A percentile compares a stretch with the other conserved stretches of the same genome.
Evolutionary conservation across 2,113 vertebrate species (phyloP).

Genomic region (Actinemys pallida): DNA sequence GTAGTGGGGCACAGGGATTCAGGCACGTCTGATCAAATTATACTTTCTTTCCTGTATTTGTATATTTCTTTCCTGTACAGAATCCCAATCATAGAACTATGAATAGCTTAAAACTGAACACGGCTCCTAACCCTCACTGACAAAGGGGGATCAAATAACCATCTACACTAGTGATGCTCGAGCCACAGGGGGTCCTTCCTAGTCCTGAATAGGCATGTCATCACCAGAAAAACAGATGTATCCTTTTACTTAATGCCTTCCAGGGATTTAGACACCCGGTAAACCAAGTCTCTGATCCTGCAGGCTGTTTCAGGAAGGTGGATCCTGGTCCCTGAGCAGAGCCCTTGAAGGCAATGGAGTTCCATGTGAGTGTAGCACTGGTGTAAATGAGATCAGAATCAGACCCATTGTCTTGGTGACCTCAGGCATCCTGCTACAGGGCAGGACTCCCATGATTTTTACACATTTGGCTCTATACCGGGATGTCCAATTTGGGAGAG

Average conservation of each 20-base stretch:
- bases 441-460: conserved; percentile 23
- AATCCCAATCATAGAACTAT: conserved; percentile 14
- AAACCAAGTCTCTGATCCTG: neutral
- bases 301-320: conserved; percentile 25
- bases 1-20: neutral
- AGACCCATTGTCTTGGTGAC: neutral
- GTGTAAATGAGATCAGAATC: neutral
- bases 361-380: neutral
- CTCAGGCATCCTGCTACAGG: conserved; percentile 32
- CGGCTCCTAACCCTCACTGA: conserved; percentile 24
- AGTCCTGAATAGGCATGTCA: neutral
- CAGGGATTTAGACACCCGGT: neutral
- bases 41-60: conserved; percentile 35
- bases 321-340: conserved; percentile 22
- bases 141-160: conserved; percentile 24
- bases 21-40: neutral
- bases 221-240: neutral
- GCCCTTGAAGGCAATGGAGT: conserved; percentile 25
- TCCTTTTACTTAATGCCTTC: neutral
- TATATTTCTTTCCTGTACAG: neutral
- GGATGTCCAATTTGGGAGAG: neutral
- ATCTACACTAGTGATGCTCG: neutral
- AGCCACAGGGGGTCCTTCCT: neutral
- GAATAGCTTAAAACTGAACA: neutral
- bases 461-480: neutral